Base-by-base conservation (phyloP, 1,140 invertebrate species). In the Zophobas atratus region DNA sequence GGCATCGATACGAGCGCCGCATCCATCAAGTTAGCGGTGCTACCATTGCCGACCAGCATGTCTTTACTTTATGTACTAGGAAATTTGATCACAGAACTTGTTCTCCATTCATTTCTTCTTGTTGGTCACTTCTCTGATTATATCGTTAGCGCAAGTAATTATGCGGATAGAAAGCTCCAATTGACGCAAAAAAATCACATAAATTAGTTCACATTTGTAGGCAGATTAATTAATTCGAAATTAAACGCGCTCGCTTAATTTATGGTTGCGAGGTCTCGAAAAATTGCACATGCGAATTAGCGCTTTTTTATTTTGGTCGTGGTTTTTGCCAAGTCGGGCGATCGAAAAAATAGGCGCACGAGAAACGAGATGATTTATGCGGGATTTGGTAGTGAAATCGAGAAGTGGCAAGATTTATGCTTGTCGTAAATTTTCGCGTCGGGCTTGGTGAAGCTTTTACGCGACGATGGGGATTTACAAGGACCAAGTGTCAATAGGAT, bases 1-100 rank as follows among this genome's bases (percentile, higher is more conserved):
- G 71, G 51, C 71, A 73, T 73, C 71, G 71, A 73, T 73, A 73
- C 51, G 51, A 73, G 71, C 48, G 71, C 71, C 71, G 55, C 71
- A 73, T 73, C 71, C 55, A 73, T 73, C 71, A 73, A 73, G 71
- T 57, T 73, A 73, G 71, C 71, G 71, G 71, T 73, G 71, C 71
- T 73, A 73, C 71, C 49, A 73, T 53, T 55, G 71, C 71, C 71
- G 51, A 73, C 49, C 49, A 73, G 35, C 51, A 67, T 67, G 60
- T 67, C 60, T 57, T 73, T 73, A 57, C 51, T 73, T 73, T 53
- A 73, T 73, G 46, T 57, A 73, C 71, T 73, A 73, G 71, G 71
- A 73, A 73, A 73, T 73, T 73, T 73, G 71, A 73, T 73, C 71
- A 57, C 71, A 73, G 71, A 55, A 73, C 71, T 73, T 73, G 71